Percentiles rank a stretch among this genome's conserved stretches.
These are phyloP conservation scores for Xylophagus ater DNA, from an alignment of 2,888 invertebrate genomes.

Conservation along the genomic window DNA sequence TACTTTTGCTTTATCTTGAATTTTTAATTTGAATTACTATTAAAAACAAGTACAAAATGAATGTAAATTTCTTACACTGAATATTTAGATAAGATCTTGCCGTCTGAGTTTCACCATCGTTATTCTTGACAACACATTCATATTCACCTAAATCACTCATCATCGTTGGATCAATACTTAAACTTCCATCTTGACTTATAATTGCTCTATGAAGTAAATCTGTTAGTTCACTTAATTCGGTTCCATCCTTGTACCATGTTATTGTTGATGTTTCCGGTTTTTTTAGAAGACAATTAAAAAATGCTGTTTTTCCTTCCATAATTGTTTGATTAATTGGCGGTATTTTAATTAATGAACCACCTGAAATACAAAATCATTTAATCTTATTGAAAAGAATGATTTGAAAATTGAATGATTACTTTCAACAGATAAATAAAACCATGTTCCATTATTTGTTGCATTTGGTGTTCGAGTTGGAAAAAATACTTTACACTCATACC, in stretches of 20 bases:
- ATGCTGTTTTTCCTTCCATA: slow-evolving; percentile 70
- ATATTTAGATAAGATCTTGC: slow-evolving; percentile 83
- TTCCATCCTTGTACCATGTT: slow-evolving; percentile 55
- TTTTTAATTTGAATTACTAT: too few species aligned
- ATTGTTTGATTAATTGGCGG: slow-evolving; percentile 83
- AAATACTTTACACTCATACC: slow-evolving; percentile 81
- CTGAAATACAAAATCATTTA: slow-evolving; percentile 37
- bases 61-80: slow-evolving; percentile 59
- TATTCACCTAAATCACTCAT: slow-evolving; percentile 82
- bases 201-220: slow-evolving; percentile 52
- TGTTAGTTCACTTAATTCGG: slow-evolving; percentile 47
- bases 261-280: slow-evolving; percentile 50
- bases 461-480: slow-evolving; percentile 83
- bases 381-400: not conserved
- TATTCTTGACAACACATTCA: slow-evolving; percentile 66
- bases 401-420: slow-evolving; percentile 43
- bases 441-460: slow-evolving; percentile 76
- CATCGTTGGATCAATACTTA: slow-evolving; percentile 64
- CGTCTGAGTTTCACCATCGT: slow-evolving; percentile 63
- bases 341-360: slow-evolving; percentile 75
- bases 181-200: slow-evolving; percentile 63
- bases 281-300: slow-evolving; percentile 72
- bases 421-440: slow-evolving; percentile 79
- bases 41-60: too few species aligned
- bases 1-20: slow-evolving; percentile 81